Percentiles rank a stretch among this genome's conserved stretches.
phyloP scores from a whole-genome alignment of 2,888 invertebrate species.

The Globia sparganii region DNA sequence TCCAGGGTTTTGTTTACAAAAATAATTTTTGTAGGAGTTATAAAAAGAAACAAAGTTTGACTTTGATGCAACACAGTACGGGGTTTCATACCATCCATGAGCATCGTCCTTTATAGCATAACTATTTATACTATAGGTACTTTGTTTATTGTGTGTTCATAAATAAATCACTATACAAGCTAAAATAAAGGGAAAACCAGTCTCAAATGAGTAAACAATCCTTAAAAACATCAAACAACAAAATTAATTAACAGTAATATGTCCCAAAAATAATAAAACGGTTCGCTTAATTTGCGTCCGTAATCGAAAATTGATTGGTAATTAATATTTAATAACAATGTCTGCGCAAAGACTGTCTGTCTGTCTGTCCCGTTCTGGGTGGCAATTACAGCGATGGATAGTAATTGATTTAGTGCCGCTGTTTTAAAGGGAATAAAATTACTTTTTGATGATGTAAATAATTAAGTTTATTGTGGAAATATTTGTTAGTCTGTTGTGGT shows the following conservation, averaged over 20 bases:
- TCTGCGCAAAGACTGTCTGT: slow-evolving; percentile 20
- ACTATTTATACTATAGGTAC: too few relatives aligned
- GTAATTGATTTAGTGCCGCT: slow-evolving; percentile 30
- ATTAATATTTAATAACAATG: slow-evolving; percentile 48
- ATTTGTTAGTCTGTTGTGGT: neutral
- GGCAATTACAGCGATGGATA: slow-evolving; percentile 25
- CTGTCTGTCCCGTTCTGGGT: slow-evolving; percentile 5
- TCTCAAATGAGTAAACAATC: neutral
- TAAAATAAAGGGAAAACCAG: neutral
- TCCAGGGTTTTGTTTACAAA: too few relatives aligned
- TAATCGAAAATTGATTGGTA: slow-evolving; percentile 63
- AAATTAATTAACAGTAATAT: slow-evolving; percentile 43
- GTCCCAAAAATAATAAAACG: slow-evolving; percentile 43
- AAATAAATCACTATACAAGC: neutral
- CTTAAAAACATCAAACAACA: slow-evolving; percentile 27
- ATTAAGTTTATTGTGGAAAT: slow-evolving; percentile 10
- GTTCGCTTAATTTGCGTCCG: slow-evolving; percentile 43
- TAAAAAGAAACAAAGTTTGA: too few relatives aligned
- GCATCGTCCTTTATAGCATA: too few relatives aligned
- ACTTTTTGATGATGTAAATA: slow-evolving; percentile 24
- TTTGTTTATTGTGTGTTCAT: too few relatives aligned
- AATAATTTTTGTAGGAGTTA: too few relatives aligned
- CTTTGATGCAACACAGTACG: too few relatives aligned
- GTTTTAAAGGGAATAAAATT: slow-evolving; percentile 27
- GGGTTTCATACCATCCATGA: too few relatives aligned